Evolutionary conservation across 2,113 vertebrate species (phyloP).

Genomic region (Colaptes auratus): DNA sequence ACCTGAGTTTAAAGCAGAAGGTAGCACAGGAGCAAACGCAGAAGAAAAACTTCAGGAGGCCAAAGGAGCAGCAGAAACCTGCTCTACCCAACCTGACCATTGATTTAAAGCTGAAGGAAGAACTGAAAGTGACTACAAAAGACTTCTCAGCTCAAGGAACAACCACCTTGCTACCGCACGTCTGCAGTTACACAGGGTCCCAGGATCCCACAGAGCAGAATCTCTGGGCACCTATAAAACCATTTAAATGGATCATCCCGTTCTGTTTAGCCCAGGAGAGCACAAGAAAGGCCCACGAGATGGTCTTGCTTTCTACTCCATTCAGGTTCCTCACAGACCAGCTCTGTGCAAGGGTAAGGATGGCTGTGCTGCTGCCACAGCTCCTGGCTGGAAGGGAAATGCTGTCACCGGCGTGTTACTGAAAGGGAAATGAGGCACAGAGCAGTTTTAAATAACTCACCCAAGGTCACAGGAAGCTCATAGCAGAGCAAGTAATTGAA

Average conservation of each 20-base stretch:
- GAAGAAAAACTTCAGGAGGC: background rate
- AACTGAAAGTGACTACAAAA: background rate
- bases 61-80: background rate
- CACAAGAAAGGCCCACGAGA: background rate
- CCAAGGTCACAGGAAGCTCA: conserved; percentile 52
- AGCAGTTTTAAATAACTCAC: background rate
- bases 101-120: background rate
- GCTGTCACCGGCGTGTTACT: background rate
- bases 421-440: conserved; percentile 46
- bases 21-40: background rate
- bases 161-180: background rate
- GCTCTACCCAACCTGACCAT: background rate
- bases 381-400: conserved; percentile 33
- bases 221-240: background rate
- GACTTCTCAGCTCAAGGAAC: background rate
- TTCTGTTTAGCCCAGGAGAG: background rate
- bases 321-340: background rate
- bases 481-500: conserved; percentile 5
- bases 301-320: background rate
- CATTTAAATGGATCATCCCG: background rate
- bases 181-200: background rate
- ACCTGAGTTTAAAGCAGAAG: background rate
- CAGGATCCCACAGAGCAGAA: background rate
- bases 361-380: background rate
- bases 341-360: background rate